Evolutionary conservation across 2,888 invertebrate species (phyloP).

Genomic region (Leptinotarsa tumamoca): DNA sequence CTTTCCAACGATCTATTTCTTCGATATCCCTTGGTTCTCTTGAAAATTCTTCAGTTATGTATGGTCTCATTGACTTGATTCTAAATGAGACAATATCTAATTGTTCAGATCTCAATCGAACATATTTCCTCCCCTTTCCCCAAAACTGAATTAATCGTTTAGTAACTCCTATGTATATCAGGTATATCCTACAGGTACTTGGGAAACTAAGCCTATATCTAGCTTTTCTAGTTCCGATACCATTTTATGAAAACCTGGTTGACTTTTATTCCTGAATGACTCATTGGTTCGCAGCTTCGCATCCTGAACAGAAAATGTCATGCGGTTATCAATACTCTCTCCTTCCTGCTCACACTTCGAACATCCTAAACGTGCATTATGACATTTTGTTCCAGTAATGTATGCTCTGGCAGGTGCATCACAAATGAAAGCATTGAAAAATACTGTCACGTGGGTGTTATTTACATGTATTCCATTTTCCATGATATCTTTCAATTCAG

Average conservation of each 20-base stretch:
- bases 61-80: conserved; percentile 11
- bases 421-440: conserved; percentile 48
- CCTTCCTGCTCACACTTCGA: conserved; percentile 50
- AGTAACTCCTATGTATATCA: conserved; percentile 49
- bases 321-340: conserved; percentile 43
- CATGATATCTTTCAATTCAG: conserved; percentile 14
- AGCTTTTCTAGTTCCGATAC: conserved; percentile 44
- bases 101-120: conserved; percentile 8
- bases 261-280: conserved; percentile 41
- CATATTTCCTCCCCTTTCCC: conserved; percentile 37
- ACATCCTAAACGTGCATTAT: conserved; percentile 51
- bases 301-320: conserved; percentile 45
- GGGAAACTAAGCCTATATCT: conserved; percentile 48
- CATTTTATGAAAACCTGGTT: conserved; percentile 49
- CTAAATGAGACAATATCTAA: conserved; percentile 14
- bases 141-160: conserved; percentile 47
- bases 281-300: conserved; percentile 47
- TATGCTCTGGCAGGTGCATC: conserved; percentile 54
- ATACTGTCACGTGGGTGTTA: not conserved
- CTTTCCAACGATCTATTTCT: conserved; percentile 25
- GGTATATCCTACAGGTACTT: conserved; percentile 48
- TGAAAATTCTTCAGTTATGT: conserved; percentile 19
- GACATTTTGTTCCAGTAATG: conserved; percentile 47
- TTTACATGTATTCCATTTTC: conserved; percentile 4
- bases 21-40: conserved; percentile 18